Base-by-base conservation (phyloP, 2,888 invertebrate genomes). In the Nysson spinosus region DNA sequence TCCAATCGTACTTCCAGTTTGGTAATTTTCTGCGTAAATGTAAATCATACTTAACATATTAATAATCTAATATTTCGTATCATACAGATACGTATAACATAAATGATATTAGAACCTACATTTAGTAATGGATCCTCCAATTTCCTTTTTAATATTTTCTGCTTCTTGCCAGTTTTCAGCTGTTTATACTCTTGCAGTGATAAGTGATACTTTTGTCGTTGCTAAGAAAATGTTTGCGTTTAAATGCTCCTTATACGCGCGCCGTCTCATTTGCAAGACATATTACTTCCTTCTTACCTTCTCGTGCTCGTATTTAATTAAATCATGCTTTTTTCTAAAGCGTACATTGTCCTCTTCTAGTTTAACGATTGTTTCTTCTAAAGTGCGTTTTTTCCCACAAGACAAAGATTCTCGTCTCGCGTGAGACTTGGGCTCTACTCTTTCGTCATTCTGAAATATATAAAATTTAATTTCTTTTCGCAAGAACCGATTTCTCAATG, bases 1-100 rank as follows among this genome's bases (percentile, higher is more conserved):
- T 95, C 94, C 60, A 95, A 93, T 83, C 93, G 93, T 82, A 95
- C 95, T 86, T 95, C 95, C 70, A 95, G 86, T 73, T 92, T 92
- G 3, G 92, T 80, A 35, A 88, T 86, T 80, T 85, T 83, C 88
- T 88, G 69, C 5, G 20, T 11, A 34, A 44, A n/a, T 6, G 9
- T 28, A 24, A 7, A 24, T 24, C 24, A 24, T 24, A 24, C 5
- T 24, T 1, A 7, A 1, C 2, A 24, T 1, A 24, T 24, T 24
- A 24, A 7, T 47, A 19, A 1, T n/a, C n/a, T n/a, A n/a, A n/a
- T n/a, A n/a, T n/a, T n/a, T n/a, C n/a, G n/a, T n/a, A n/a, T n/a
- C n/a, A n/a, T n/a, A n/a, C 4, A 30, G 30, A 30, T n/a, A 7
- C 9, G 30, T 11, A 9, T 9, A 1, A 3, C 11, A n/a, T n/a